phyloP scores from a whole-genome alignment of 2,888 invertebrate genomes.

The Glaucopsyche alexis region DNA sequence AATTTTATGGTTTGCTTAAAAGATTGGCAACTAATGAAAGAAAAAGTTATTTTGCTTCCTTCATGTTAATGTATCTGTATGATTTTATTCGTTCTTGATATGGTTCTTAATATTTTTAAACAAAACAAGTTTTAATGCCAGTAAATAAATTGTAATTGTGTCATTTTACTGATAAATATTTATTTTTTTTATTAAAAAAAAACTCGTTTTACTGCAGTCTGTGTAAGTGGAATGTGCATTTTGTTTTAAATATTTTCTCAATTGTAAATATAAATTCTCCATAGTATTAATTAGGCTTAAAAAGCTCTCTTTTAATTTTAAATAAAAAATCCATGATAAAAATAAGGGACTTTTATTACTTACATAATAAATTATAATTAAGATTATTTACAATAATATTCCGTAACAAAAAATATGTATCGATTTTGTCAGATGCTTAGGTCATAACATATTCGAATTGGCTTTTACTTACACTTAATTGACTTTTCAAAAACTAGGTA shows the following conservation, averaged over 20 bases:
- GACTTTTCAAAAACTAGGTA: background rate
- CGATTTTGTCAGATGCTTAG: background rate
- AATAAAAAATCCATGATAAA: conserved; percentile 34
- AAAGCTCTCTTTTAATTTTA: conserved; percentile 40
- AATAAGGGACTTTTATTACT: conserved; percentile 33
- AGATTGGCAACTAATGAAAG: no score
- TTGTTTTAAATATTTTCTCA: conserved; percentile 29
- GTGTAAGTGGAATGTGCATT: conserved; percentile 23
- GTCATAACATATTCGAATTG: background rate
- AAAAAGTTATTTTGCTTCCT: no score
- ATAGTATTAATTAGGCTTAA: conserved; percentile 37
- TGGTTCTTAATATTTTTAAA: background rate
- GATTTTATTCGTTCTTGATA: conserved; percentile 18
- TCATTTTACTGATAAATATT: conserved; percentile 11
- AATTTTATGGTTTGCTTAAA: no score
- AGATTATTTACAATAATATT: conserved; percentile 23
- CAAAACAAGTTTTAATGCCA: background rate
- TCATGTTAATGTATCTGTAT: background rate
- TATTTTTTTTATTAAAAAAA: conserved; percentile 4
- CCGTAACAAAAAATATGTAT: background rate
- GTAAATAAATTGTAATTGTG: conserved; percentile 5
- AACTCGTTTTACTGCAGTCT: conserved; percentile 13
- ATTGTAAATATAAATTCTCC: conserved; percentile 30
- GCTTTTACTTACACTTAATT: background rate
- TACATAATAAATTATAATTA: conserved; percentile 31